These are phyloP conservation scores for Apantesis nais DNA, from an alignment of 2,888 invertebrate genomes.

Conservation along the genomic window DNA sequence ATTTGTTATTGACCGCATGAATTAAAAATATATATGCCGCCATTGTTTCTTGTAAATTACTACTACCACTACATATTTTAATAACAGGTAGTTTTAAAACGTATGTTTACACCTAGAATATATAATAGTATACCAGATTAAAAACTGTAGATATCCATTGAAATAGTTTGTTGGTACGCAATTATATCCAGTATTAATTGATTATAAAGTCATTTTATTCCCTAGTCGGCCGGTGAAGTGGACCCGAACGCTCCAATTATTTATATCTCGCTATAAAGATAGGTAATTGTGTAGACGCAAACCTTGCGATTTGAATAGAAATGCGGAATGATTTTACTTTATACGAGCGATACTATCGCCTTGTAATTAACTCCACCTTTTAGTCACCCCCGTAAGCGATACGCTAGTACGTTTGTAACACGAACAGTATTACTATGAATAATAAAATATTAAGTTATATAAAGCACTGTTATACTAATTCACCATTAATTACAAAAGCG, in stretches of 20 bases:
- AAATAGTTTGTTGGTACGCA: slow-evolving; percentile 16
- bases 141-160: slow-evolving; percentile 1
- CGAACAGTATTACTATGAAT: slow-evolving; percentile 62
- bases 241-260: slow-evolving; percentile 37
- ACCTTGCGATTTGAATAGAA: slow-evolving; percentile 75
- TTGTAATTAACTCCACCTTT: slow-evolving; percentile 77
- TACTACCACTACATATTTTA: background rate
- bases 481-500: slow-evolving; percentile 51
- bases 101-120: background rate
- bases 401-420: slow-evolving; percentile 54
- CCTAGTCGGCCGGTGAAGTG: slow-evolving; percentile 41
- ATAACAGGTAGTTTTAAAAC: background rate
- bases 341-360: slow-evolving; percentile 74
- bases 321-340: slow-evolving; percentile 76
- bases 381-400: slow-evolving; percentile 72
- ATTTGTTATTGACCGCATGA: background rate
- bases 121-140: background rate
- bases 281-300: slow-evolving; percentile 69
- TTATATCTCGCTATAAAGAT: slow-evolving; percentile 54
- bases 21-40: background rate
- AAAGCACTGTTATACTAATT: slow-evolving; percentile 51
- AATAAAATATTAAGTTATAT: slow-evolving; percentile 57
- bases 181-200: slow-evolving; percentile 47
- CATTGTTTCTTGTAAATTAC: background rate
- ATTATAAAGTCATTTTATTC: slow-evolving; percentile 53